Conservation (phyloP, 2,797 vertebrate genomes). For the Mormyrus proboscirostris region DNA sequence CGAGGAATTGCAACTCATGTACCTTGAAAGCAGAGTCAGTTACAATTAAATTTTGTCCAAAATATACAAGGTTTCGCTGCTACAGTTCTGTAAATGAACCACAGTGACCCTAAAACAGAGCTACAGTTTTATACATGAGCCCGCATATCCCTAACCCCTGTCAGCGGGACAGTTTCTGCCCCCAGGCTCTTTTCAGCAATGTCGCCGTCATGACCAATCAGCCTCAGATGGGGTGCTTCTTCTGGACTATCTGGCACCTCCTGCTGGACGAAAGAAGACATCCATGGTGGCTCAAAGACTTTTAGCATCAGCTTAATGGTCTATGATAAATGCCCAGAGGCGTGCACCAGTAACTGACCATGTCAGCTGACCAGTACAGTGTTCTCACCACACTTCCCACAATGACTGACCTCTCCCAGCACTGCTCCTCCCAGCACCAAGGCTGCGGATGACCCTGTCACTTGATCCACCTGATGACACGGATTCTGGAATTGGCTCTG, state of each 20-base stretch:
- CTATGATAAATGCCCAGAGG: not conserved
- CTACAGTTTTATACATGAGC: not conserved
- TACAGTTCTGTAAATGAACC: not conserved
- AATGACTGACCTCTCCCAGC: slow-evolving; percentile 13
- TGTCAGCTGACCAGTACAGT: not conserved
- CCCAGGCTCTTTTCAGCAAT: slow-evolving; percentile 55
- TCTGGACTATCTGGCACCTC: slow-evolving; percentile 30
- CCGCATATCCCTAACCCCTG: slow-evolving; percentile 42
- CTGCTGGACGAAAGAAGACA: slow-evolving; percentile 40
- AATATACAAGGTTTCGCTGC: not conserved
- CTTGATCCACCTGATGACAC: slow-evolving; percentile 16
- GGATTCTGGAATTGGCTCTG: slow-evolving; percentile 1
- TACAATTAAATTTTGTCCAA: not conserved
- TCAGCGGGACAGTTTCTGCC: slow-evolving; percentile 36
- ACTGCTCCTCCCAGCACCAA: not conserved
- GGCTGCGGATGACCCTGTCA: slow-evolving; percentile 10
- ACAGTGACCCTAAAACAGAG: not conserved
- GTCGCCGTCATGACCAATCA: slow-evolving; percentile 63
- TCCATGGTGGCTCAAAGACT: not conserved
- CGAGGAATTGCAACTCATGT: not conserved
- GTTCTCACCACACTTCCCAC: not conserved
- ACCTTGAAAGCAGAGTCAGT: not conserved
- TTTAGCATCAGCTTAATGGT: not conserved
- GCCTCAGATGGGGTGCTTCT: slow-evolving; percentile 46
- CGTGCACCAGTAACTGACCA: not conserved